Percentiles rank a stretch among this genome's conserved stretches.
phyloP scores from a whole-genome alignment of 2,797 vertebrate genomes.

The Miichthys miiuy region DNA sequence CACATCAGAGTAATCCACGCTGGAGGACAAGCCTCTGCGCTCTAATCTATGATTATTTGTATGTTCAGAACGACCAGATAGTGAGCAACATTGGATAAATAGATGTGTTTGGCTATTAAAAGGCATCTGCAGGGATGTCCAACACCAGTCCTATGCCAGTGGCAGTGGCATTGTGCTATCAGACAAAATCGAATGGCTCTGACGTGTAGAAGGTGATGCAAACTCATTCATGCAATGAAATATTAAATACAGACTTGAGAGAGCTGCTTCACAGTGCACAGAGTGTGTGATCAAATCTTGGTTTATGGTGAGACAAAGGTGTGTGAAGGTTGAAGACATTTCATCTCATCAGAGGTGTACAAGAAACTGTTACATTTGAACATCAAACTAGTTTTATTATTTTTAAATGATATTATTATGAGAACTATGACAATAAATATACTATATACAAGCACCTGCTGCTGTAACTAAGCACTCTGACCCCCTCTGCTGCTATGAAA shows the following conservation, averaged over 20 bases:
- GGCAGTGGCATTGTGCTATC: neutral
- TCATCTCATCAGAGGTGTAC: neutral
- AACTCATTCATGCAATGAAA: neutral
- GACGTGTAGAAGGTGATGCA: neutral
- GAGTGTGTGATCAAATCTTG: neutral
- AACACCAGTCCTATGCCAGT: neutral
- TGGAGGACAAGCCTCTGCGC: slow-evolving; percentile 60
- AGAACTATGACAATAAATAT: neutral
- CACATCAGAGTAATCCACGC: slow-evolving; percentile 63
- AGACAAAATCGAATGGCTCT: neutral
- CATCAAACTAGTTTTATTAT: neutral
- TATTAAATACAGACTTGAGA: slow-evolving; percentile 1
- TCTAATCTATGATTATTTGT: slow-evolving; percentile 63
- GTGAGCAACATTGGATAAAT: slow-evolving; percentile 39
- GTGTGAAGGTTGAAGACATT: neutral
- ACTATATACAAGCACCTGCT: neutral
- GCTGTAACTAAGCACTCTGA: slow-evolving; percentile 14
- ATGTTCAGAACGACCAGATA: slow-evolving; percentile 48
- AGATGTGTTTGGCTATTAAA: slow-evolving; percentile 58
- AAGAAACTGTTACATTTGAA: neutral
- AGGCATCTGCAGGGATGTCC: slow-evolving; percentile 24
- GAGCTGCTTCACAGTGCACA: neutral
- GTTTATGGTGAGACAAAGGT: neutral
- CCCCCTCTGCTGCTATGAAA: slow-evolving; percentile 31
- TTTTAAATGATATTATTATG: neutral